Base-by-base conservation (phyloP, 2,888 invertebrate species). In the Leptopterna dolabrata region DNA sequence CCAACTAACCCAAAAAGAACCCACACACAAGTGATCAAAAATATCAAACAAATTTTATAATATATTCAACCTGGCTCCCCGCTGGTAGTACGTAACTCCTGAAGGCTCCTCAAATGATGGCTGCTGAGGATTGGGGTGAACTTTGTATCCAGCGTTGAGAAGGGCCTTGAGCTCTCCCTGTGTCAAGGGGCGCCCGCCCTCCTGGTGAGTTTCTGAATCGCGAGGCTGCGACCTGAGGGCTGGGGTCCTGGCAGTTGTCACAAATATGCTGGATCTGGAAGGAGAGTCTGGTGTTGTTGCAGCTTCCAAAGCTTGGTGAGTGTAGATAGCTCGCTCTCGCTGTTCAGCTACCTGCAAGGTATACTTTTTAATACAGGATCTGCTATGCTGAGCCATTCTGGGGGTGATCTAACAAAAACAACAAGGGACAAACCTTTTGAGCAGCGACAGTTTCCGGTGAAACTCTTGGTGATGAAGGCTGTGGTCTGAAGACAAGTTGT, bases 111-210 rank as follows among this genome's bases (percentile, higher is more conserved):
- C 81, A 36, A 13, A 1, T 0, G 30, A 0, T 3, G n/a, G 24
- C 47, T 55, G 51, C 19, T 80, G 80, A 51, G 55, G 13, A 14
- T n/a, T 14, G 11, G 88, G 87, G 27, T 87, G 88, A 0, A 89
- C 87, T 43, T 85, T 84, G 30, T 89, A 89, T 0, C 89, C 90
- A 9, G 89, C 89, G 76, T 89, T 86, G 51, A 89, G 85, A 11
- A 90, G 78, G 0, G 88, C 88, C 55, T 89, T 89, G 0, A 90
- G 87, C 80, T 90, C 90, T 1, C 88, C 71, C 13, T 85, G 87
- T 13, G 89, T 89, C 11, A 90, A 80, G 7, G 90, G 87, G 29
- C 88, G 87, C 3, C 88, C 88, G 11, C 89, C 87, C 24, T 88
- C 87, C 30, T 87, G 27, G 19, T 80, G 78, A 13, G 45, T 30